Evolutionary conservation across 1,140 invertebrate genomes (phyloP), one percentile per base, ranked within the genome.

Genomic region (Heliconius melpomene): DNA sequence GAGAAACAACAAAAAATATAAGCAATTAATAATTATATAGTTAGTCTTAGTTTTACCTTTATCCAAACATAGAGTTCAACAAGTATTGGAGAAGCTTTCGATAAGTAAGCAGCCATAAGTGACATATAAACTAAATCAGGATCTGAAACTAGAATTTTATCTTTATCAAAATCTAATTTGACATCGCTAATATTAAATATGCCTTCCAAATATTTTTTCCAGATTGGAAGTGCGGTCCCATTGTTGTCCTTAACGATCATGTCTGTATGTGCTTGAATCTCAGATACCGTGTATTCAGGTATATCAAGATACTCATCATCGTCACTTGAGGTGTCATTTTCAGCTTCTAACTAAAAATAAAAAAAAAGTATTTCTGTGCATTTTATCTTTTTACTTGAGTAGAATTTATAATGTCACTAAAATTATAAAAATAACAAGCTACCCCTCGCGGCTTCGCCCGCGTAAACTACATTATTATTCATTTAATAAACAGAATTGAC

Each of bases 41-140:
- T 26, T 66, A 1, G 7, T 46, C 18, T 60, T 60, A 54, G 52
- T 18, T 57, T 57, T 6, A 96, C 95, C 76, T 95, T 95, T 89
- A 96, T 95, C 97, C 97, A 97, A 81, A 97, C 92, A 82, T 95
- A 96, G 0, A 96, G 95, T 88, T 97, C 97, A 72, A 97, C 87
- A 40, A 95, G 79, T 29, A 95, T 86, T 18, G 95, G 88, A 1
- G 96, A 95, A 0, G 91, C 93, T 9, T 93, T 93, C 11, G 95
- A 86, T 50, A 97, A 79, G 82, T 95, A 95, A 2, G 95, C 87
- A 7, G 96, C 94, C 52, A 96, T 88, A 2, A 94, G 84, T 72
- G 95, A 95, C 78, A 97, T 88, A 83, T 96, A 97, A 23, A 94
- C 89, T n/a, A 97, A 88, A 88, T 97, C 96, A 0, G 91, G 89